Evolutionary conservation across 2,888 invertebrate genomes (phyloP), one percentile per base, ranked within the genome.

Genomic region (Athalia rosae): DNA sequence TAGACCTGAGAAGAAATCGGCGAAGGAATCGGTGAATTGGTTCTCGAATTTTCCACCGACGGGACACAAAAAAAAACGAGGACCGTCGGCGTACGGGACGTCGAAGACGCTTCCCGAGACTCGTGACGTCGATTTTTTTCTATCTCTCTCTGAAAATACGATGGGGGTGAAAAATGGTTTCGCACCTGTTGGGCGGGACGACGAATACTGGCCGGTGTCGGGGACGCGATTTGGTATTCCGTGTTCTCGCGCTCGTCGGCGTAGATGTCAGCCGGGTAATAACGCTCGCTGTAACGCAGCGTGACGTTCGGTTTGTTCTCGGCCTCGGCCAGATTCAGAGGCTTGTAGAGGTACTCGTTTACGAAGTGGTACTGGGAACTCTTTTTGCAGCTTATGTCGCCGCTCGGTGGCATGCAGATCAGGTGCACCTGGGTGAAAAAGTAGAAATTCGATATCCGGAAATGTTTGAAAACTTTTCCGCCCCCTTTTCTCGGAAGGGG

Each of bases 321-420:
- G 73, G 94, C 95, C 89, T 97, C 96, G 85, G 96, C 95, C 80
- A 94, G 93, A 88, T 97, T 96, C 86, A 97, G 91, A 3, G 97
- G 96, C 85, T 96, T 95, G 92, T 98, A 97, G 43, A 98, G 92
- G 90, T 96, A 97, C 82, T 97, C 97, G 90, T 98, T 98, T 82
- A 98, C 97, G 88, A 97, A 96, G 89, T 97, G 97, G 89, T 95
- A 97, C 87, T 96, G 95, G 6, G 96, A 94, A 0, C 97, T 97
- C 89, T 95, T 95, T 84, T 95, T 94, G 91, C 97, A 98, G 85
- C 95, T 96, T 90, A 95, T 97, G 86, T 97, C 97, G 78, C 94
- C 94, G 45, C 95, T 95, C 4, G 97, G 96, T 4, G 97, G 97
- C 95, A 97, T 97, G 91, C 97, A 98, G 89, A 97, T 97, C 80